Evolutionary conservation across 2,113 vertebrate genomes (phyloP).

Genomic region (Marmota flaviventris): DNA sequence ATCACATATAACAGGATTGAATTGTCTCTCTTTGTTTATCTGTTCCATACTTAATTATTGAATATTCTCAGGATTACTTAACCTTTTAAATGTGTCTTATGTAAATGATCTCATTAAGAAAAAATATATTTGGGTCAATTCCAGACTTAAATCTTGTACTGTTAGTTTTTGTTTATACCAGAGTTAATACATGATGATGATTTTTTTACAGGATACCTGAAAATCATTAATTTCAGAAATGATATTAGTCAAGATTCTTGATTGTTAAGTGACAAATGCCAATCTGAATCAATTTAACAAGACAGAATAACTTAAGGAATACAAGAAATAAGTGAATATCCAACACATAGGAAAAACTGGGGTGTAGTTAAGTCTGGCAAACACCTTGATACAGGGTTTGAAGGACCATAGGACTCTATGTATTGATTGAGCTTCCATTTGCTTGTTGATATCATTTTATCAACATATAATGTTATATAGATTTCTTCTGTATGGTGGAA

Average conservation of each 20-base stretch:
- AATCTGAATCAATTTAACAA: slow-evolving; percentile 3
- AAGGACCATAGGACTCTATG: not conserved
- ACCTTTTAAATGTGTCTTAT: not conserved
- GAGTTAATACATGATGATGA: not conserved
- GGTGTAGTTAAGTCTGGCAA: not conserved
- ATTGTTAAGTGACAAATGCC: not conserved
- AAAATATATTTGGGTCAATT: not conserved
- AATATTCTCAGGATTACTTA: not conserved
- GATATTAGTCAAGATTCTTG: not conserved
- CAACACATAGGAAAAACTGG: not conserved
- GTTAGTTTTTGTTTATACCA: not conserved
- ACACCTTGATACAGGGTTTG: not conserved
- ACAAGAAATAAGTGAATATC: not conserved
- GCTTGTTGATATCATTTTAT: not conserved
- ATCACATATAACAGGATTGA: not conserved
- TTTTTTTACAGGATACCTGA: not conserved
- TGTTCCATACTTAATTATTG: not conserved
- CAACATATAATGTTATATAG: not conserved
- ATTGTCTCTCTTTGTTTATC: not conserved
- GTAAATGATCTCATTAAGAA: not conserved
- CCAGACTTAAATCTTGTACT: not conserved
- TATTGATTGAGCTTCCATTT: not conserved
- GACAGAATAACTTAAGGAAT: not conserved
- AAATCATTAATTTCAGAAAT: not conserved
- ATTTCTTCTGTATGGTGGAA: not conserved